Base-by-base conservation (phyloP, 2,888 invertebrate species). In the Coelopa pilipes region DNA sequence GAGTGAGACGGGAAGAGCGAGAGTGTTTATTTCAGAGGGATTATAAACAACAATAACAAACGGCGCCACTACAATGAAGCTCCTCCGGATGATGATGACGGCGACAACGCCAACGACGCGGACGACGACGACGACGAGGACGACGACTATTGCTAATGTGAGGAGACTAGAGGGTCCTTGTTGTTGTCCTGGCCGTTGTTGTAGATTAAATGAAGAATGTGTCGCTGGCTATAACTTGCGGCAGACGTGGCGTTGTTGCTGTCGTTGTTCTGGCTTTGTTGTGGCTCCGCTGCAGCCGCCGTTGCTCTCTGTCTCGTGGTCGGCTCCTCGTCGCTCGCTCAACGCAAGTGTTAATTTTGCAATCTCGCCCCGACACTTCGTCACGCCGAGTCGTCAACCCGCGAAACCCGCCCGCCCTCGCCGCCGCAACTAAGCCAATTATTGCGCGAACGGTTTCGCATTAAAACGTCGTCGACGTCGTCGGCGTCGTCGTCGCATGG, bases 311-410 rank as follows among this genome's bases (percentile, higher is more conserved):
- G 15, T 63, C 2, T 24, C 9, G 46, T 63, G 2, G 63, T n/a
- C n/a, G n/a, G n/a, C n/a, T n/a, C n/a, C n/a, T n/a, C n/a, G n/a
- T n/a, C n/a, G n/a, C n/a, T n/a, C n/a, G n/a, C n/a, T n/a, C n/a
- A n/a, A 12, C 34, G 63, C 13, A 34, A 63, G 63, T 63, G 63
- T 63, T 63, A 63, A 63, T 63, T 63, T 34, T 34, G 34, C 63
- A 45, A 34, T 34, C 34, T 34, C 34, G 15, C 10, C 45, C 34
- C 63, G 10, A n/a, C 15, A 34, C 15, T 34, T 34, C 34, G 34
- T 34, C 34, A 34, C 34, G 34, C 34, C 34, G 34, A 4, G 34
- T 34, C 34, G 34, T 34, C 7, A 34, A 34, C 34, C 34, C 34
- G 7, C 34, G 34, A 34, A 34, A 2, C 34, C 34, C 7, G 4